Base-by-base conservation (phyloP, 2,888 invertebrate genomes). In the Napeogenes inachia region DNA sequence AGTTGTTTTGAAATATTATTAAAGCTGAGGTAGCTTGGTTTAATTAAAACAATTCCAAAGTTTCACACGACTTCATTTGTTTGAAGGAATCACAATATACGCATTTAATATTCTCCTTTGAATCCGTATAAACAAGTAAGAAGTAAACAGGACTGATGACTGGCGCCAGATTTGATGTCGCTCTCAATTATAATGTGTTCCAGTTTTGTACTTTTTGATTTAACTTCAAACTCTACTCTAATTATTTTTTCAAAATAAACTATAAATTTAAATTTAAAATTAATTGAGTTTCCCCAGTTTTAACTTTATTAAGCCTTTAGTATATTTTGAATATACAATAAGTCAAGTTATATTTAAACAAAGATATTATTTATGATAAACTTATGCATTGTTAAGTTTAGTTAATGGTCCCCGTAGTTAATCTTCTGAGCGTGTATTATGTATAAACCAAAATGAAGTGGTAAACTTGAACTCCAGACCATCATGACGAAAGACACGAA, bases 11-110 rank as follows among this genome's bases (percentile, higher is more conserved):
- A 59, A 62, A 66, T 57, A 57, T 64, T 64, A 68, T 66, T 68
- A 66, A 54, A 62, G 57, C 53, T 61, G 60, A 57, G 60, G 57
- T 64, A 60, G 54, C 60, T 38, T 56, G 62, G 53, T 60, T 66
- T 68, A 62, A 66, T 68, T 66, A 66, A 66, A 66, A 66, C 62
- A 61, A 61, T 62, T 60, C 53, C 45, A 57, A 66, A 66, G 57
- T 62, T 66, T 55, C 57, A 56, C 59, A 56, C 60, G 54, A 62
- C 54, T 56, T 63, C 13, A 62, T 66, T 66, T 32, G 58, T 61
- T 54, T 54, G 47, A 60, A 50, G 59, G 56, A 59, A 50, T 55
- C 57, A 57, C 54, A 59, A 47, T 42, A 45, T 42, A 50, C 50
- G 30, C 50, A 50, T 50, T 50, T 50, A 50, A 50, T 50, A 50